Percentiles rank a stretch among this genome's conserved stretches.
Conservation (phyloP, 2,888 invertebrate species). For the Tenthredo scrophulariae region DNA sequence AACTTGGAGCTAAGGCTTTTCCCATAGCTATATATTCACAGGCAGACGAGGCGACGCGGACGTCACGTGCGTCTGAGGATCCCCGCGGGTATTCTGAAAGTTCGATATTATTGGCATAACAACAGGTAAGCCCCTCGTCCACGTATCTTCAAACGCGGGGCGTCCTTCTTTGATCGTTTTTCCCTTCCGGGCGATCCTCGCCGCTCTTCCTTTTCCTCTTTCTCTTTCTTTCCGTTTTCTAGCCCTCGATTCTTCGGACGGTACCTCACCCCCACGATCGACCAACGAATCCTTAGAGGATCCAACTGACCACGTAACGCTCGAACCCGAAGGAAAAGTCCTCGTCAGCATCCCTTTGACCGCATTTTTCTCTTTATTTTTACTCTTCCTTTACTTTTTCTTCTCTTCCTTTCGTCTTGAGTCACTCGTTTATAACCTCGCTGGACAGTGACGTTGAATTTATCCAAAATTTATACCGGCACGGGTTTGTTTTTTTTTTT, state of each 20-base stretch:
- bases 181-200: slow-evolving; percentile 55
- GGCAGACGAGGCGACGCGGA: not conserved
- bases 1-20: not conserved
- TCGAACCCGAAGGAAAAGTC: slow-evolving; percentile 23
- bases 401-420: slow-evolving; percentile 41
- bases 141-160: slow-evolving; percentile 53
- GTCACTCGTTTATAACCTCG: slow-evolving; percentile 37
- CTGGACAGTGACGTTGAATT: not conserved
- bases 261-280: not conserved
- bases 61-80: slow-evolving; percentile 23
- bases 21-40: not conserved
- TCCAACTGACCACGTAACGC: slow-evolving; percentile 50
- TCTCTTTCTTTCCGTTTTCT: not conserved
- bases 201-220: slow-evolving; percentile 49
- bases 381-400: not conserved
- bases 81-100: slow-evolving; percentile 34
- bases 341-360: slow-evolving; percentile 49
- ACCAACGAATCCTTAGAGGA: slow-evolving; percentile 49
- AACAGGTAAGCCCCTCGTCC: slow-evolving; percentile 62
- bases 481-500: not conserved
- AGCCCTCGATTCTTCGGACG: slow-evolving; percentile 30
- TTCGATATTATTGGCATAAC: slow-evolving; percentile 59
- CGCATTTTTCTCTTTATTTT: slow-evolving; percentile 17
- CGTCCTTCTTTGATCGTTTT: slow-evolving; percentile 40
- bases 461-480: not conserved